A percentile compares a stretch with the other conserved stretches of the same genome.
Evolutionary conservation across 1,140 invertebrate species (phyloP).

Genomic region (Caerostris extrusa): DNA sequence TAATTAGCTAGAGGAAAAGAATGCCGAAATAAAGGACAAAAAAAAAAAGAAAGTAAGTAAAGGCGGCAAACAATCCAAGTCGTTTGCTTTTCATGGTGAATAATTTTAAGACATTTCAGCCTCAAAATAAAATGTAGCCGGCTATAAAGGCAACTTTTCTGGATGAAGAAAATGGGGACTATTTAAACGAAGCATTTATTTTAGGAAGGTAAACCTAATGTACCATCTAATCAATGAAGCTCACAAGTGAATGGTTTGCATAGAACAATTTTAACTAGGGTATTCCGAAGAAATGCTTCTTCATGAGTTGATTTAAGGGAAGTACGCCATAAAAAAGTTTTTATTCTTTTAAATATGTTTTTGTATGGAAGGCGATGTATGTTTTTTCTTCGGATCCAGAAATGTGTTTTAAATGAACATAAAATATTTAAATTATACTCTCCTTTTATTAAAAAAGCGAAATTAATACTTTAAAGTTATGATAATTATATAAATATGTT

Average conservation of each 20-base stretch:
- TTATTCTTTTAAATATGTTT: neutral
- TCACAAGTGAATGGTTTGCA: neutral
- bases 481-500: too few relatives aligned
- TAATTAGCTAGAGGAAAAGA: neutral
- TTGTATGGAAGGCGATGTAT: neutral
- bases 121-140: constrained; percentile 33
- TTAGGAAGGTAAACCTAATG: constrained; percentile 51
- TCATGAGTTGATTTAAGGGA: neutral
- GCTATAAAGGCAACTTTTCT: neutral
- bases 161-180: constrained; percentile 6
- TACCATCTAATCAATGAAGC: constrained; percentile 25
- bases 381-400: neutral
- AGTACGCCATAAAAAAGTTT: neutral
- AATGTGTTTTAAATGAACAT: too few relatives aligned
- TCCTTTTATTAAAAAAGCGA: too few relatives aligned
- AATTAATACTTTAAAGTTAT: too few relatives aligned
- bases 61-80: constrained; percentile 16
- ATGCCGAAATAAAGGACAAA: constrained; percentile 1
- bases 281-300: neutral
- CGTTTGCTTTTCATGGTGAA: constrained; percentile 39
- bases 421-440: too few relatives aligned
- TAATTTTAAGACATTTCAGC: constrained; percentile 13
- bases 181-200: constrained; percentile 50
- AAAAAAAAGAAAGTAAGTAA: neutral
- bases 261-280: neutral